These are phyloP conservation scores for Lampris incognitus DNA, from an alignment of 2,113 vertebrate genomes.

Conservation along the genomic window DNA sequence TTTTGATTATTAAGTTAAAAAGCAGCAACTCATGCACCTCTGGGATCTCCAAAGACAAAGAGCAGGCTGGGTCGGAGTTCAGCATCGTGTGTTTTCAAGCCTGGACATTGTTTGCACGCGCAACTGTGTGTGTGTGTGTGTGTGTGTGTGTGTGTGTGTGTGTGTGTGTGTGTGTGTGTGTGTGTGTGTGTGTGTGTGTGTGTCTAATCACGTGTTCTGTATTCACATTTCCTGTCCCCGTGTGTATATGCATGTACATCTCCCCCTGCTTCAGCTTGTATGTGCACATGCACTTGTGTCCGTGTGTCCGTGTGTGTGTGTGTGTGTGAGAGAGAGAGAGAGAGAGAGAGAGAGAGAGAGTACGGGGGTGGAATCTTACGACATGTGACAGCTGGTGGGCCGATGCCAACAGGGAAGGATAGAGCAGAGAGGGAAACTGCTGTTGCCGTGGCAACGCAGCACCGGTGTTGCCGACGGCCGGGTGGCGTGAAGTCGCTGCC, in stretches of 20 bases:
- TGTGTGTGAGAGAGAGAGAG: slow-evolving; percentile 26
- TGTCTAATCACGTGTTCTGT: no score
- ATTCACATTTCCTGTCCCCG: neutral
- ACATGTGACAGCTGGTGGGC: slow-evolving; percentile 80
- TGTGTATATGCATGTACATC: slow-evolving; percentile 21
- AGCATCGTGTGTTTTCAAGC: neutral
- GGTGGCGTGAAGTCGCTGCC: slow-evolving; percentile 76
- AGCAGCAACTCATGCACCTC: slow-evolving; percentile 30
- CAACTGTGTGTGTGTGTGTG: slow-evolving; percentile 8
- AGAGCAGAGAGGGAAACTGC: slow-evolving; percentile 72
- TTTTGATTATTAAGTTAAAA: slow-evolving; percentile 63
- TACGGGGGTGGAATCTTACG: slow-evolving; percentile 81
- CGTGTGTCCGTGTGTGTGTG: slow-evolving; percentile 3
- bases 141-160: slow-evolving; percentile 6
- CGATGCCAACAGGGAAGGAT: slow-evolving; percentile 76
- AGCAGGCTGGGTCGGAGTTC: slow-evolving; percentile 15
- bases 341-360: slow-evolving; percentile 25
- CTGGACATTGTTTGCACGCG: slow-evolving; percentile 13
- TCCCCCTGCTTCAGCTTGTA: slow-evolving; percentile 14
- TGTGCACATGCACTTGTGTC: slow-evolving; percentile 26
- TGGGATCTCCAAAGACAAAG: slow-evolving; percentile 31
- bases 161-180: slow-evolving; percentile 16
- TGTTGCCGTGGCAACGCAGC: slow-evolving; percentile 64
- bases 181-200: slow-evolving; percentile 10
- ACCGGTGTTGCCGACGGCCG: slow-evolving; percentile 66